phyloP scores from a whole-genome alignment of 1,140 invertebrate genomes.

The Drosophila bifasciata region DNA sequence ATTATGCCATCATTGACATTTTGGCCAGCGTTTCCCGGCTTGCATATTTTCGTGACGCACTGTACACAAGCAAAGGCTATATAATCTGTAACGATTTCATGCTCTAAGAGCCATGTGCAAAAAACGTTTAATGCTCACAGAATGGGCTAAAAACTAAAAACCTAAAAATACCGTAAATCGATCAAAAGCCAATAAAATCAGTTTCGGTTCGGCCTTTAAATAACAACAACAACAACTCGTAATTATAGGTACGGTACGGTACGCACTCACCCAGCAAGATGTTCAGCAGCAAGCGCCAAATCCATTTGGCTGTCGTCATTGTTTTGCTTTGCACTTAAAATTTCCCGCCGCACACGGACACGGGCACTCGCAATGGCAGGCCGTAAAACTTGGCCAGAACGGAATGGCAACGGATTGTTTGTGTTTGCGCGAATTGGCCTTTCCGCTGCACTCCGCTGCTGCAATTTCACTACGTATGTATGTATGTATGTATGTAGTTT shows the following conservation, averaged over 20 bases:
- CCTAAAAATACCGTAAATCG: conserved; percentile 58
- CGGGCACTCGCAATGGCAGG: background rate
- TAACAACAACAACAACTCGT: too few species aligned
- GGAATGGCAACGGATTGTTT: conserved; percentile 52
- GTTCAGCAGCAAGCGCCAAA: conserved; percentile 66
- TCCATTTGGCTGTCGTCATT: conserved; percentile 83
- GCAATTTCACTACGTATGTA: conserved; percentile 25
- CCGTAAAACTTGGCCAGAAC: conserved; percentile 42
- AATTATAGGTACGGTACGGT: conserved; percentile 6
- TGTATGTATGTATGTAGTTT: too few species aligned
- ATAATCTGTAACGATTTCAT: conserved; percentile 13
- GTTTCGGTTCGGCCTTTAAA: conserved; percentile 28
- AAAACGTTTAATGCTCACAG: conserved; percentile 11
- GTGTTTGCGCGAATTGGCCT: conserved; percentile 37
- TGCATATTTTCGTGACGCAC: conserved; percentile 45
- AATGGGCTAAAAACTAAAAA: conserved; percentile 1
- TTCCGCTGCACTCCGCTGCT: conserved; percentile 32
- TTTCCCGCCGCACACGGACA: conserved; percentile 41
- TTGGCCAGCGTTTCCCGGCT: conserved; percentile 4
- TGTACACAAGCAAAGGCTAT: conserved; percentile 17
- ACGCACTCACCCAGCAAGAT: conserved; percentile 66
- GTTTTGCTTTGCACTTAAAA: conserved; percentile 75
- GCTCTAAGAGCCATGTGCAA: conserved; percentile 40
- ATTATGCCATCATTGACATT: conserved; percentile 42
- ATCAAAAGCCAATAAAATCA: conserved; percentile 66